Conservation (phyloP, 1,140 invertebrate species). For the Mizuhopecten yessoensis region DNA sequence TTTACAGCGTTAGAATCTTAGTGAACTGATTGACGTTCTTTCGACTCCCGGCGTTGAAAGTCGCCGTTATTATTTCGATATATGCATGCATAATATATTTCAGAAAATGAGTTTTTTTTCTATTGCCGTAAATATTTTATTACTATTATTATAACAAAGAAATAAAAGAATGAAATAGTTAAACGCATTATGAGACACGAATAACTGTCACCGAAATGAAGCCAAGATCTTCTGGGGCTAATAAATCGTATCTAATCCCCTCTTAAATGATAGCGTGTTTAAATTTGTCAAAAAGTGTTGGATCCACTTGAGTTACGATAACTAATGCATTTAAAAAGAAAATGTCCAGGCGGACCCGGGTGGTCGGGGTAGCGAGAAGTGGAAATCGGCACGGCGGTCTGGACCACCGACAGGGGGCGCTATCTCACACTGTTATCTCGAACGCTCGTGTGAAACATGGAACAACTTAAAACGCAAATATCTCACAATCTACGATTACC, state of each 20-base stretch:
- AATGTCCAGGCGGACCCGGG: not conserved
- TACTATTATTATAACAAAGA: no score
- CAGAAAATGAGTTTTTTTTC: no score
- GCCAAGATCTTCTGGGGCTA: not conserved
- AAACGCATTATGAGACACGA: not conserved
- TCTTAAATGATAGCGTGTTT: not conserved
- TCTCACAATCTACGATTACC: conserved; percentile 52
- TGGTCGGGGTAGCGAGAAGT: not conserved
- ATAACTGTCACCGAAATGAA: no score
- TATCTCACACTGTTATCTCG: conserved; percentile 36
- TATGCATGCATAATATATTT: no score
- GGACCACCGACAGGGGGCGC: not conserved
- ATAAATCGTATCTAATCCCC: conserved; percentile 38
- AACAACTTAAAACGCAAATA: conserved; percentile 62
- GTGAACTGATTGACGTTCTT: no score
- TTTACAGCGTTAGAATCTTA: not conserved
- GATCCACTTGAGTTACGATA: conserved; percentile 20
- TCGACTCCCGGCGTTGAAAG: no score
- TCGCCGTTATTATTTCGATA: no score
- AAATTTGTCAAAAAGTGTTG: conserved; percentile 30
- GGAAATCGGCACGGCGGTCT: not conserved
- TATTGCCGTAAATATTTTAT: no score
- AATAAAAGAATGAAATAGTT: no score
- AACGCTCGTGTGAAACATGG: conserved; percentile 61
- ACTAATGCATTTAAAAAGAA: conserved; percentile 18